Evolutionary conservation across 2,797 vertebrate species (phyloP), one percentile per base, ranked within the genome.

Genomic region (Phaenicophaeus curvirostris): DNA sequence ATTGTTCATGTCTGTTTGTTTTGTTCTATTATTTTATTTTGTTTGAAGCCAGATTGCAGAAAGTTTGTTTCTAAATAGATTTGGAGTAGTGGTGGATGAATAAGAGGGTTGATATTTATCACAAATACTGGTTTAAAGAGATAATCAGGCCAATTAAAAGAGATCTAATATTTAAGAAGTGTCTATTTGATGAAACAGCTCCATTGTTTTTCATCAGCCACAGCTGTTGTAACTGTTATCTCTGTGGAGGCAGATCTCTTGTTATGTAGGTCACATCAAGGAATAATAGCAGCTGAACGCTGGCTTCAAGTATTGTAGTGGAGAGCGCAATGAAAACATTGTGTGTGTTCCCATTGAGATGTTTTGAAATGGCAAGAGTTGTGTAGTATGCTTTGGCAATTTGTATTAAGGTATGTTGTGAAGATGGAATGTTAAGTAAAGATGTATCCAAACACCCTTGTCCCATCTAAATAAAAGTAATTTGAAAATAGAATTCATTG

Each of bases 181-280:
- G 13, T 92, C 79, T 97, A 39, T 97, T 96, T 93, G 95, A 95
- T 93, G 96, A 96, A 97, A 96, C 78, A 84, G 76, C 76, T 92
- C 92, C 86, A 96, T 94, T 96, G 95, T 96, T 97, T 95, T 88
- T 96, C 94, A 93, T 90, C 90, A 97, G 77, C 90, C 95, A 89
- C 92, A 97, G 95, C 95, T 97, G 96, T 90, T 96, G 59, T 94
- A 96, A 96, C 90, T 96, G 66, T 96, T 97, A 93, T 95, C 89
- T 96, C 94, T 94, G 0, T 94, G 91, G 90, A 96, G 95, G 58
- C 95, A 89, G 86, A 88, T 96, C 95, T 96, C 92, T 96, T 96
- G 87, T 96, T 97, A 96, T 95, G 85, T 97, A 97, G 96, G 96
- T 97, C 96, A 97, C 91, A 97, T 96, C 88, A 95, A 95, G 96